Conservation (phyloP, 2,113 vertebrate genomes). For the Barnardius zonarius region DNA sequence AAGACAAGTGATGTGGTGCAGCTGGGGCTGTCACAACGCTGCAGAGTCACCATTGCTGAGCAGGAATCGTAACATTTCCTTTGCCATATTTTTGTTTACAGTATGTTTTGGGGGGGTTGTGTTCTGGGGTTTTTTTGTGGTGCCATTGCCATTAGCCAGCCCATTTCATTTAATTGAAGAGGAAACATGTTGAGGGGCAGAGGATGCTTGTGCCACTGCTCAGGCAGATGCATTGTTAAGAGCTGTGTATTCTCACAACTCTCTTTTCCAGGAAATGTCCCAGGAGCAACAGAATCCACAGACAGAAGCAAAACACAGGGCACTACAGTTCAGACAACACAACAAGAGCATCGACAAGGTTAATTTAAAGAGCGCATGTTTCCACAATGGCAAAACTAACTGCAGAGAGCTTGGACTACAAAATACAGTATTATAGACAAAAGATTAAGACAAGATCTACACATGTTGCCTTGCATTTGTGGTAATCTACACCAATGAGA, state of each 20-base stretch:
- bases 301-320: conserved; percentile 98
- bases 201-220: not conserved
- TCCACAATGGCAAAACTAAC: conserved; percentile 78
- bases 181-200: rapidly evolving
- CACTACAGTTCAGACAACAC: conserved; percentile 99
- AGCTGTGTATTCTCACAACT: not conserved
- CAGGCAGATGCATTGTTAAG: not conserved
- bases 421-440: conserved; percentile 81
- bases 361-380: conserved; percentile 92
- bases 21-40: rapidly evolving
- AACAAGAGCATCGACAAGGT: conserved; percentile 95
- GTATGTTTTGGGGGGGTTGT: not conserved
- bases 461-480: conserved; percentile 99
- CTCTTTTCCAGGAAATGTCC: conserved; percentile 93
- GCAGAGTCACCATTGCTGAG: not conserved
- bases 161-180: not conserved
- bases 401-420: conserved; percentile 77
- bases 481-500: conserved; percentile 98
- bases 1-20: rapidly evolving
- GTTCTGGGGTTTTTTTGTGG: not conserved
- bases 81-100: not conserved
- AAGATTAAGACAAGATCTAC: conserved; percentile 84
- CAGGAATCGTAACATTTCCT: not conserved
- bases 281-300: conserved; percentile 97
- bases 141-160: not conserved